phyloP scores from a whole-genome alignment of 2,113 vertebrate species.

The Centrocercus urophasianus region DNA sequence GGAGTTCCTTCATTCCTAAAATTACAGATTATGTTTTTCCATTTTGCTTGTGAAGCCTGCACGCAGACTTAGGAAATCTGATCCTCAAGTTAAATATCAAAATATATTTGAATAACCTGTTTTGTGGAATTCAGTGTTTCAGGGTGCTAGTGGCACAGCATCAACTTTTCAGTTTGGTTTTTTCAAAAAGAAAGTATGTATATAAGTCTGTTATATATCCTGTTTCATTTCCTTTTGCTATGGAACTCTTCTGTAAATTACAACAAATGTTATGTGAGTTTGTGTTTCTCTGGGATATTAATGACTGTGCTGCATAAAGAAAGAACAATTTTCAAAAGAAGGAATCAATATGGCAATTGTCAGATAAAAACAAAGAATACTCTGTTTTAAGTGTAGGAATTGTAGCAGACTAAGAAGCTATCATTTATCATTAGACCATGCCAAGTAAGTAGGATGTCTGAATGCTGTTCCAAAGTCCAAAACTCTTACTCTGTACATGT shows the following conservation, averaged over 20 bases:
- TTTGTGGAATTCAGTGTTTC: neutral
- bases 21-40: neutral
- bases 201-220: conserved; percentile 56
- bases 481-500: neutral
- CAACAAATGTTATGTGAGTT: conserved; percentile 55
- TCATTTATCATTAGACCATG: neutral
- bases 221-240: conserved; percentile 64
- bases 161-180: neutral
- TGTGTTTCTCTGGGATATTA: conserved; percentile 54
- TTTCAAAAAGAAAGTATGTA: conserved; percentile 52
- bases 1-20: neutral
- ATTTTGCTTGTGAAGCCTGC: neutral
- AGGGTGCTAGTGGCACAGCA: neutral
- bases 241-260: conserved; percentile 67
- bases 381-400: neutral
- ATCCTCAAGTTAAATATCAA: neutral
- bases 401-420: neutral
- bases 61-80: neutral
- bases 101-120: neutral
- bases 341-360: conserved; percentile 44
- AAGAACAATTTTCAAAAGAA: conserved; percentile 51
- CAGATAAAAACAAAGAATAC: conserved; percentile 35
- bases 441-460: neutral
- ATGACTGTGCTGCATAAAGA: neutral
- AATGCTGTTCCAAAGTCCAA: neutral